A percentile compares a stretch with the other conserved stretches of the same genome.
Evolutionary conservation across 2,113 vertebrate species (phyloP).

Genomic region (Climacteris rufus): DNA sequence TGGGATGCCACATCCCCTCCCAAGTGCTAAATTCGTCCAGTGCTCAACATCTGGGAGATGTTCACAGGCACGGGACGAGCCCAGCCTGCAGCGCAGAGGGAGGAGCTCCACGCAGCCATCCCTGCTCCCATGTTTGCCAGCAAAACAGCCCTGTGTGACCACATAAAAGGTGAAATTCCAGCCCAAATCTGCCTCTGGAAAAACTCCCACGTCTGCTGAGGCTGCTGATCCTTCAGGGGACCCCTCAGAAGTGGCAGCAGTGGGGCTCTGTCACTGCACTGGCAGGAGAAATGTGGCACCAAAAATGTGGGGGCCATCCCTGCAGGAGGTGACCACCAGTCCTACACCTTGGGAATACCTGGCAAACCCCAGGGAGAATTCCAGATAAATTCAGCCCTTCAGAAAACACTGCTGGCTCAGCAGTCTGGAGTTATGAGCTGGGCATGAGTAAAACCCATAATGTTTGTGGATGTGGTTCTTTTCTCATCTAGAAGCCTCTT

Average conservation of each 20-base stretch:
- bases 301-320: neutral
- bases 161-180: neutral
- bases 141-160: neutral
- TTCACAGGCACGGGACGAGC: neutral
- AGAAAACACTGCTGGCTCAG: neutral
- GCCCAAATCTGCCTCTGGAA: neutral
- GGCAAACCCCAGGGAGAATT: neutral
- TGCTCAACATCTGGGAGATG: neutral
- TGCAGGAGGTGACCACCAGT: neutral
- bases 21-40: neutral
- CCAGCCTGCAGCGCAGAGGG: neutral
- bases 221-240: neutral
- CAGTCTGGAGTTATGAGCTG: neutral
- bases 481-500: neutral
- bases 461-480: neutral
- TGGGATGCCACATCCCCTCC: neutral
- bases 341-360: neutral
- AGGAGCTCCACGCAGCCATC: neutral
- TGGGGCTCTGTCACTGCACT: neutral
- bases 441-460: neutral
- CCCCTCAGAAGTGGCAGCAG: neutral
- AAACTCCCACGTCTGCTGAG: neutral
- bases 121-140: neutral
- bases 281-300: neutral
- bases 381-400: neutral